Conservation (phyloP, 2,888 invertebrate species). For the Xanthia togata region DNA sequence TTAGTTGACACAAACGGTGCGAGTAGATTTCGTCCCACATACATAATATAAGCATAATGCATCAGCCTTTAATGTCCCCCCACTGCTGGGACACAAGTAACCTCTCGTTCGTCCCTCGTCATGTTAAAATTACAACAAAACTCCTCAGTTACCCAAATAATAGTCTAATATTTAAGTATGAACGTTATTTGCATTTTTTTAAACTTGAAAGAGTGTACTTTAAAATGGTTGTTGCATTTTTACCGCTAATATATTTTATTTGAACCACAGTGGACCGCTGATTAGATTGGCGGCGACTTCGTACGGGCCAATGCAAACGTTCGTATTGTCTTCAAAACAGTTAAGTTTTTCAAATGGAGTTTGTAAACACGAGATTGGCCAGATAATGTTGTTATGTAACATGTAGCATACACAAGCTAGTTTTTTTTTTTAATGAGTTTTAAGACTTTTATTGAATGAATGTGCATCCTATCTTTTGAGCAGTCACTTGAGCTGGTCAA, state of each 20-base stretch:
- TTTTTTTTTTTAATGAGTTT: slow-evolving; percentile 7
- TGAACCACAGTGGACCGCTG: slow-evolving; percentile 65
- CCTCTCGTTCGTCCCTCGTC: no score
- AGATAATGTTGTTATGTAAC: slow-evolving; percentile 25
- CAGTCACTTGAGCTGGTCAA: background rate
- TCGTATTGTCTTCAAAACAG: slow-evolving; percentile 79
- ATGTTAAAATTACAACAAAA: no score
- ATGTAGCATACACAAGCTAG: background rate
- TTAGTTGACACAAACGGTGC: no score
- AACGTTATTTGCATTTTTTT: background rate
- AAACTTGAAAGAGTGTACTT: no score
- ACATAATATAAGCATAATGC: no score
- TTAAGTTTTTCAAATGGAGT: slow-evolving; percentile 74
- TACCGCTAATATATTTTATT: background rate
- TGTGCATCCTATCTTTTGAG: background rate
- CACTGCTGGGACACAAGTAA: no score
- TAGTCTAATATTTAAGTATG: background rate
- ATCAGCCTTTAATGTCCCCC: no score
- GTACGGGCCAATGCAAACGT: slow-evolving; percentile 78
- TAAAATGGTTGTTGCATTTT: background rate
- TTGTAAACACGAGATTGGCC: slow-evolving; percentile 40
- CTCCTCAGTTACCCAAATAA: background rate
- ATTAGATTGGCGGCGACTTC: slow-evolving; percentile 84
- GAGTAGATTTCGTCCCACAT: no score
- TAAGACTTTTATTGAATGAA: background rate